Evolutionary conservation across 2,113 vertebrate species (phyloP).

Genomic region (Ascaphus truei): DNA sequence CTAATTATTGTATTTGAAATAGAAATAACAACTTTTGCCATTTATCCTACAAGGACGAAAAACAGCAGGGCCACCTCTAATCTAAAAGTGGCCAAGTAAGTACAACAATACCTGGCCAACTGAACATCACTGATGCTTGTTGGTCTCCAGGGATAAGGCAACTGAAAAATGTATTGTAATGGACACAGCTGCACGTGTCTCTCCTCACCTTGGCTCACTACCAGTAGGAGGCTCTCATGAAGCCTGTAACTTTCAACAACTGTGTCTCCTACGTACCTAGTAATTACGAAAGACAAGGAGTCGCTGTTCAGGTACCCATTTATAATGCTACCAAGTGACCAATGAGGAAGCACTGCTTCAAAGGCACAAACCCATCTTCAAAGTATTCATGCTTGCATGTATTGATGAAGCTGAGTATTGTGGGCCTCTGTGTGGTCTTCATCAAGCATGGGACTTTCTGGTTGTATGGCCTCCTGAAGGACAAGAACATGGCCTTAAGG

Average conservation of each 20-base stretch:
- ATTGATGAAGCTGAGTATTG: background rate
- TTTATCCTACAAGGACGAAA: background rate
- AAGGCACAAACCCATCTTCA: no score
- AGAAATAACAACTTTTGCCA: no score
- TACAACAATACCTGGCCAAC: background rate
- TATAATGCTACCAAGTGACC: background rate
- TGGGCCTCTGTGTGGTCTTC: background rate
- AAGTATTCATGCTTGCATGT: no score
- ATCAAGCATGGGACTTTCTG: background rate
- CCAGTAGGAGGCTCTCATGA: background rate
- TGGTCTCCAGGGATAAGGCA: conserved; percentile 13
- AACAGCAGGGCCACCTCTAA: background rate
- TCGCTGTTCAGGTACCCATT: background rate
- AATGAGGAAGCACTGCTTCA: no score
- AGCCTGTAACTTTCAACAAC: background rate
- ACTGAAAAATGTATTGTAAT: background rate
- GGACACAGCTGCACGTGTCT: conserved; percentile 26
- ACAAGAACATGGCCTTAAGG: background rate
- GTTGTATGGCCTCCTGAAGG: background rate
- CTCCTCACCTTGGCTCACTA: conserved; percentile 28
- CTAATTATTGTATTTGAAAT: background rate
- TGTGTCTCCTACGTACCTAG: conserved; percentile 4
- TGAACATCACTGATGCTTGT: background rate
- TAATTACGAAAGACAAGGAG: conserved; percentile 15
- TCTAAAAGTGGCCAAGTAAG: background rate